phyloP scores from a whole-genome alignment of 2,888 invertebrate genomes.

The Euzetes globulus region DNA sequence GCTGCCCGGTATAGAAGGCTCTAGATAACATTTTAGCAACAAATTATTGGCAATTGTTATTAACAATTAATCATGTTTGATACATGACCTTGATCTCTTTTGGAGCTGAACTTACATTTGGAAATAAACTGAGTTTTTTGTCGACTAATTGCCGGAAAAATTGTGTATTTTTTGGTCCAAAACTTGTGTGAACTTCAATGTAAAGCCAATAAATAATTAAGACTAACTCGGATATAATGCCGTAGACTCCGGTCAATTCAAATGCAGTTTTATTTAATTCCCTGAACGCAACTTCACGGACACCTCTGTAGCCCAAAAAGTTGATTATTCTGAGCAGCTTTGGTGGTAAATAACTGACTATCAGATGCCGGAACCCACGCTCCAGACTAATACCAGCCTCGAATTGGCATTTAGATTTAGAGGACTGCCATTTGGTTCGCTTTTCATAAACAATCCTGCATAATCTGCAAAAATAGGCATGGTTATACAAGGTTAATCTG shows the following conservation, averaged over 20 bases:
- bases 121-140: constrained; percentile 20
- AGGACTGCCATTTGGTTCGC: constrained; percentile 28
- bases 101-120: constrained; percentile 8
- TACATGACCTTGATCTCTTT: not conserved
- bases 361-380: constrained; percentile 31
- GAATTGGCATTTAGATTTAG: constrained; percentile 23
- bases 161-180: constrained; percentile 31
- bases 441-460: constrained; percentile 29
- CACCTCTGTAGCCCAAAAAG: constrained; percentile 27
- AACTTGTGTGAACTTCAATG: constrained; percentile 24
- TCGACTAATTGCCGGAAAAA: constrained; percentile 15
- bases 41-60: not conserved
- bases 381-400: constrained; percentile 32
- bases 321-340: constrained; percentile 31
- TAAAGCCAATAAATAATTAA: constrained; percentile 32
- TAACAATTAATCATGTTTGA: not conserved
- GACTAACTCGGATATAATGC: constrained; percentile 20
- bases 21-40: no score
- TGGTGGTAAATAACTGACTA: constrained; percentile 32
- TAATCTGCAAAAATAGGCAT: constrained; percentile 11
- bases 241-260: constrained; percentile 32
- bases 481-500: not conserved
- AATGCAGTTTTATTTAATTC: constrained; percentile 28
- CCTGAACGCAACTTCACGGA: constrained; percentile 21
- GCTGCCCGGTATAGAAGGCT: constrained; percentile 30